Evolutionary conservation across 2,888 invertebrate genomes (phyloP).

Genomic region (Nemotelus pantherinus): DNA sequence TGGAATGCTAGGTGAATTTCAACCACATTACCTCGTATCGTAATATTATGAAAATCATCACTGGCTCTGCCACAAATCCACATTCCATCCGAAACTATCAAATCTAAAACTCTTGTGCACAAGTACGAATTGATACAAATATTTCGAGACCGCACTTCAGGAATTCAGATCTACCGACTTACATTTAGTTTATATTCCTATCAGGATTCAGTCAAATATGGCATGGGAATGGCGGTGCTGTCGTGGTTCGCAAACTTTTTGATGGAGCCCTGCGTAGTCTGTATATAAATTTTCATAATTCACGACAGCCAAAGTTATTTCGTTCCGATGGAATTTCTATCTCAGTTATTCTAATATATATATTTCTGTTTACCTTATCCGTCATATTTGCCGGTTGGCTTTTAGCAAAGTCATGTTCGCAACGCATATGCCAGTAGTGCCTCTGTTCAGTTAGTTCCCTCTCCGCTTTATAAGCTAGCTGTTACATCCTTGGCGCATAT

Average conservation of each 20-base stretch:
- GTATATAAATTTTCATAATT: slow-evolving; percentile 8
- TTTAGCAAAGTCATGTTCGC: neutral
- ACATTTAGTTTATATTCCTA: neutral
- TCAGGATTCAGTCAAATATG: neutral
- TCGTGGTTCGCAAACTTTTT: neutral
- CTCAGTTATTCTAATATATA: neutral
- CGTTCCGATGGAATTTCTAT: neutral
- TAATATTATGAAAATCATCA: too few relatives aligned
- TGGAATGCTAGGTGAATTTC: too few relatives aligned
- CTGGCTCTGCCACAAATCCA: neutral
- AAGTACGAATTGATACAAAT: neutral
- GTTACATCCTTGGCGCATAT: neutral
- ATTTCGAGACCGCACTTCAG: neutral
- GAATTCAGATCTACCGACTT: neutral
- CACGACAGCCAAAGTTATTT: neutral
- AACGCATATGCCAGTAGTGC: neutral
- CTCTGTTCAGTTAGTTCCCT: neutral
- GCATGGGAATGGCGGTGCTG: neutral
- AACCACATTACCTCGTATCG: too few relatives aligned
- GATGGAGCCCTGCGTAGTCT: neutral
- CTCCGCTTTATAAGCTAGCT: neutral
- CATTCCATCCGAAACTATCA: neutral
- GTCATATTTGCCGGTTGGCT: neutral
- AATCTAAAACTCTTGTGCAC: neutral
- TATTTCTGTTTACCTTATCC: neutral